Evolutionary conservation across 2,113 vertebrate species (phyloP).

Genomic region (Cromileptes altivelis): DNA sequence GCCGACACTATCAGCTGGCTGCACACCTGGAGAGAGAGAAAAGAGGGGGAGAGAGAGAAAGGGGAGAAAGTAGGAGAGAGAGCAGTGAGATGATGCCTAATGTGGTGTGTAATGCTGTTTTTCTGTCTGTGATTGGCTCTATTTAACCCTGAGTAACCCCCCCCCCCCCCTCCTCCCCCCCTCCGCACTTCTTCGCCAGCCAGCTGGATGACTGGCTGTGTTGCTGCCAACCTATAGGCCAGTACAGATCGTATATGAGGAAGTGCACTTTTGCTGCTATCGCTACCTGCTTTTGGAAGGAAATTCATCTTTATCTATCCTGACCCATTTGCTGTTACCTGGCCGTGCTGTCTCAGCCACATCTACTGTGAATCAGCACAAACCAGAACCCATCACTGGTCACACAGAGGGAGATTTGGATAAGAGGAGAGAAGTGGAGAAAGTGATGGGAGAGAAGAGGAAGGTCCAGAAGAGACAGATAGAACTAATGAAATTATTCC

Average conservation of each 20-base stretch:
- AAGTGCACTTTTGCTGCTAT: slow-evolving; percentile 40
- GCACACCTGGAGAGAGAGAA: slow-evolving; percentile 77
- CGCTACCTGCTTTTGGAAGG: slow-evolving; percentile 27
- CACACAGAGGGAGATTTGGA: slow-evolving; percentile 24
- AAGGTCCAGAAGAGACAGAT: background rate
- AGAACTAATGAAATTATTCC: slow-evolving; percentile 13
- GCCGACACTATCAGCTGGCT: slow-evolving; percentile 77
- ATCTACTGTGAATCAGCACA: slow-evolving; percentile 62
- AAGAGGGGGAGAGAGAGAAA: slow-evolving; percentile 35
- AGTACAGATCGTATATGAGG: slow-evolving; percentile 32
- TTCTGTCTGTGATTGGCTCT: slow-evolving; percentile 78
- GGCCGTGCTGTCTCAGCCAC: slow-evolving; percentile 57
- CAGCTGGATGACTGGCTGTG: slow-evolving; percentile 57
- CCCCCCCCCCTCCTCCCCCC: background rate
- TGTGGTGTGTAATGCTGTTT: slow-evolving; percentile 83
- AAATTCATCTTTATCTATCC: slow-evolving; percentile 63
- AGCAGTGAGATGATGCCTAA: slow-evolving; percentile 77
- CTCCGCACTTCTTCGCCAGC: slow-evolving; percentile 22
- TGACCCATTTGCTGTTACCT: slow-evolving; percentile 45
- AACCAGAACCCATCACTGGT: slow-evolving; percentile 40
- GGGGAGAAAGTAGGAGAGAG: slow-evolving; percentile 42
- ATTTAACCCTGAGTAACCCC: slow-evolving; percentile 76
- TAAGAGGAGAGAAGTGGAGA: slow-evolving; percentile 8
- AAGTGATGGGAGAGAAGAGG: slow-evolving; percentile 1
- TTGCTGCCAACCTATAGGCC: slow-evolving; percentile 29